These are phyloP conservation scores for Chrosomus eos DNA, from an alignment of 2,797 vertebrate genomes.

Conservation along the genomic window DNA sequence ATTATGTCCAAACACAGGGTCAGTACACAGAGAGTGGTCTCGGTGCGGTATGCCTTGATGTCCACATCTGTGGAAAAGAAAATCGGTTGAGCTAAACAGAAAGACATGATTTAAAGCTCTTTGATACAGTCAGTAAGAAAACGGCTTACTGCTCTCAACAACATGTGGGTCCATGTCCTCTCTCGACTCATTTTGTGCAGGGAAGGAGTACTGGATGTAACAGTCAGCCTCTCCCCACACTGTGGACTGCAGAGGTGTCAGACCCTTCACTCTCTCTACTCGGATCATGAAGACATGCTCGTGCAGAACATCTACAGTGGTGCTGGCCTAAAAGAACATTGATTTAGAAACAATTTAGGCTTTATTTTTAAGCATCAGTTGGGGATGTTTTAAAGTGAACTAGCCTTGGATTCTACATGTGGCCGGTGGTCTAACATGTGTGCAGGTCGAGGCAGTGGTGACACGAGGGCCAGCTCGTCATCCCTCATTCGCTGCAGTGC, in stretches of 20 bases:
- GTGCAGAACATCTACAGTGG: constrained; percentile 62
- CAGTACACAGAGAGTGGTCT: constrained; percentile 88
- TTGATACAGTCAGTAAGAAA: background rate
- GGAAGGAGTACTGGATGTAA: constrained; percentile 92
- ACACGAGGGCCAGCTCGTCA: constrained; percentile 70
- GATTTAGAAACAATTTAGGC: background rate
- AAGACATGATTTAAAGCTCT: background rate
- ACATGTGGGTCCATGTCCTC: constrained; percentile 65
- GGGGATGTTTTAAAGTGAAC: background rate
- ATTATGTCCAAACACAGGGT: constrained; percentile 86
- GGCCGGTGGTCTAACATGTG: constrained; percentile 83
- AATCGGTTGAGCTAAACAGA: background rate
- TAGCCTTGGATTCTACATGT: constrained; percentile 68
- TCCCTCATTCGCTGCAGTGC: constrained; percentile 84
- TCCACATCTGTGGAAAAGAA: constrained; percentile 66
- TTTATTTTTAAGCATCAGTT: background rate
- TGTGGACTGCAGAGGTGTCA: constrained; percentile 89
- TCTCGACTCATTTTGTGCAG: constrained; percentile 74
- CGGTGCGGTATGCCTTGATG: constrained; percentile 85
- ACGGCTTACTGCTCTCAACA: constrained; percentile 78
- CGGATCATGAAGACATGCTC: constrained; percentile 91
- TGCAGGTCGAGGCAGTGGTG: constrained; percentile 71
- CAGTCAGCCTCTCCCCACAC: constrained; percentile 98
- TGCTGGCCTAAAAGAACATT: constrained; percentile 65
- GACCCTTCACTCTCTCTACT: constrained; percentile 85